These are phyloP conservation scores for Nasonia oneida DNA, from an alignment of 2,888 invertebrate genomes.

Conservation along the genomic window DNA sequence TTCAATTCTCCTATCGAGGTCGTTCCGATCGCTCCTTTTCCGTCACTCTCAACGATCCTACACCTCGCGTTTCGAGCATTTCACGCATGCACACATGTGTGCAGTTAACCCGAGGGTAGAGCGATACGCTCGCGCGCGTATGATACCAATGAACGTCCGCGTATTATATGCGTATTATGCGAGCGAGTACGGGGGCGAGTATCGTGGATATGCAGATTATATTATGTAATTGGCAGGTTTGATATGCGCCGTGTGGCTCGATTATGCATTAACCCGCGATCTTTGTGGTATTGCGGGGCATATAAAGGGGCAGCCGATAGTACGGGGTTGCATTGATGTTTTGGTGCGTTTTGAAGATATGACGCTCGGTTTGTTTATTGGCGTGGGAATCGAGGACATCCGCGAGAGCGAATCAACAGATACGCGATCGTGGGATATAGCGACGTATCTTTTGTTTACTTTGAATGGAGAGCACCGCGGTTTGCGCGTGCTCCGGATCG, in stretches of 20 bases:
- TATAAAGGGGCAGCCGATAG: background rate
- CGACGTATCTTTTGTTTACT: background rate
- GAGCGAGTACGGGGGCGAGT: too few species aligned
- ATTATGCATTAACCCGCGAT: slow-evolving; percentile 2
- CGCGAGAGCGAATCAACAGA: background rate
- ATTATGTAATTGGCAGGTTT: slow-evolving; percentile 8
- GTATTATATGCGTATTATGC: background rate
- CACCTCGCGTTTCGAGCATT: background rate
- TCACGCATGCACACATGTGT: background rate
- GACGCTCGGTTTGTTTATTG: background rate
- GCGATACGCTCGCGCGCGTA: background rate
- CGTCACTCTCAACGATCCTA: background rate
- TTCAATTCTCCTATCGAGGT: background rate
- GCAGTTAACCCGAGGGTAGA: background rate
- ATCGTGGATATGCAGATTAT: background rate
- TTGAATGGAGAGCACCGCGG: background rate
- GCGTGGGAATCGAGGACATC: background rate
- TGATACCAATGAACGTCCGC: background rate
- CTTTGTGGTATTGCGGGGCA: background rate
- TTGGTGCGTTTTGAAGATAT: background rate
- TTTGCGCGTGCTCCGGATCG: background rate
- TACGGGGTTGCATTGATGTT: too few species aligned
- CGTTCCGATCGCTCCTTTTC: too few species aligned
- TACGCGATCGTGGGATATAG: background rate
- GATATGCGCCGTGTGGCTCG: background rate